Percentiles rank a stretch among this genome's conserved stretches.
phyloP scores from a whole-genome alignment of 2,113 vertebrate species.

The Toxotes chatareus region DNA sequence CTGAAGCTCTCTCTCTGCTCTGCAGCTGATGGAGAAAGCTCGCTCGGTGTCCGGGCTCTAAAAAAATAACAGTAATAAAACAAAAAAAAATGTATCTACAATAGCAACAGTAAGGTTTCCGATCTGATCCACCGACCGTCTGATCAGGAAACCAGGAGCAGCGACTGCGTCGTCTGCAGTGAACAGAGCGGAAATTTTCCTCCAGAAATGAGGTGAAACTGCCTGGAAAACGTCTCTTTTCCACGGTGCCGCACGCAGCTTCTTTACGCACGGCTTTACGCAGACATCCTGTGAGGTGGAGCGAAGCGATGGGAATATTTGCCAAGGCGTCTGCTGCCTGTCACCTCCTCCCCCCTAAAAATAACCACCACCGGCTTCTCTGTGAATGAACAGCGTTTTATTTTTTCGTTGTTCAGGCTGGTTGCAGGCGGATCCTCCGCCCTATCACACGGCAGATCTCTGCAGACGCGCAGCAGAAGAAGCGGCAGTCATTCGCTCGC shows the following conservation, averaged over 20 bases:
- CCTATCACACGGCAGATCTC: constrained; percentile 5
- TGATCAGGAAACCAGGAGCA: neutral
- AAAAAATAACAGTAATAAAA: neutral
- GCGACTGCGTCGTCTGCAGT: neutral
- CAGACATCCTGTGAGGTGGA: constrained; percentile 52
- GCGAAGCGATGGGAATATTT: constrained; percentile 37
- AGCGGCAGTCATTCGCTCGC: neutral
- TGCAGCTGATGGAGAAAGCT: constrained; percentile 39
- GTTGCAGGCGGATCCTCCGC: constrained; percentile 13
- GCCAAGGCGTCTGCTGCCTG: constrained; percentile 38
- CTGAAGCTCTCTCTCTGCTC: constrained; percentile 22
- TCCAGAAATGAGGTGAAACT: constrained; percentile 3
- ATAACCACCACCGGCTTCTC: constrained; percentile 28
- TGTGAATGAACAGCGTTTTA: constrained; percentile 34
- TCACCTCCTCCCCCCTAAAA: constrained; percentile 41
- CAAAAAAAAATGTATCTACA: neutral
- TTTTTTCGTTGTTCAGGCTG: neutral
- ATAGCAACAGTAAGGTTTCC: neutral
- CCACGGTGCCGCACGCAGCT: constrained; percentile 32
- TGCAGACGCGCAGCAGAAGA: constrained; percentile 21
- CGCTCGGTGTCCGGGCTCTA: neutral
- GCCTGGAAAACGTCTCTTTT: constrained; percentile 17
- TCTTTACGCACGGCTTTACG: constrained; percentile 35
- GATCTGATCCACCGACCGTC: neutral
- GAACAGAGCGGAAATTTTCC: neutral